Evolutionary conservation across 2,888 invertebrate species (phyloP).

Genomic region (Drosophila austrosaltans): DNA sequence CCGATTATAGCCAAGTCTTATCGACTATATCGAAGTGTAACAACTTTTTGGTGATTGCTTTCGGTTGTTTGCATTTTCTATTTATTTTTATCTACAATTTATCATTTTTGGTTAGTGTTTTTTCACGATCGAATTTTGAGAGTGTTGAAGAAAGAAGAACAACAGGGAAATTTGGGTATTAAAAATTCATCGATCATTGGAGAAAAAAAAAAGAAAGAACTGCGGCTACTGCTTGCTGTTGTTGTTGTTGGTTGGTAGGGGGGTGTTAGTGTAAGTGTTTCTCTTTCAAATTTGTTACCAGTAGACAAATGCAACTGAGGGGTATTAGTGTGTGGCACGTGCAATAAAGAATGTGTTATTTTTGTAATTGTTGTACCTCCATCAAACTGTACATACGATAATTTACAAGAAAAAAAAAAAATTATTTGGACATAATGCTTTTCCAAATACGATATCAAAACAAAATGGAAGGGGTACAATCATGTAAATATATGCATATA

Average conservation of each 20-base stretch:
- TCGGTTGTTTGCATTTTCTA: conserved; percentile 3
- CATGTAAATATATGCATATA: conserved; percentile 18
- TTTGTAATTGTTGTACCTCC: conserved; percentile 61
- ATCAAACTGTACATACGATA: conserved; percentile 29
- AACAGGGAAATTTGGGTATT: conserved; percentile 40
- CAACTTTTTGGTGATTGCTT: background rate
- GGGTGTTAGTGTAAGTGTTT: conserved; percentile 24
- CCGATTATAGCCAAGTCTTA: too few species aligned
- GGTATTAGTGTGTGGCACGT: conserved; percentile 60
- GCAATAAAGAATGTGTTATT: conserved; percentile 42
- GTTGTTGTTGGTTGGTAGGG: too few species aligned
- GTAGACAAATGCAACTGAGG: background rate
- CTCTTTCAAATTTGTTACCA: background rate
- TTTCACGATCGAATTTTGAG: conserved; percentile 5
- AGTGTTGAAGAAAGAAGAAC: background rate
- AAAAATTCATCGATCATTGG: conserved; percentile 70
- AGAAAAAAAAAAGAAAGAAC: conserved; percentile 16
- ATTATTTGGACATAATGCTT: conserved; percentile 56
- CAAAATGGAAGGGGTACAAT: conserved; percentile 51
- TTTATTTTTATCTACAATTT: conserved; percentile 47
- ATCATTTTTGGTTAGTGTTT: conserved; percentile 19
- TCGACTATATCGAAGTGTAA: too few species aligned
- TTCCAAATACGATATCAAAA: conserved; percentile 42
- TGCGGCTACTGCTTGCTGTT: conserved; percentile 16
- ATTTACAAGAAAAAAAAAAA: conserved; percentile 9